phyloP scores from a whole-genome alignment of 37 sponge, comb jelly and placozoan genomes.

The Tethya wilhelma region DNA sequence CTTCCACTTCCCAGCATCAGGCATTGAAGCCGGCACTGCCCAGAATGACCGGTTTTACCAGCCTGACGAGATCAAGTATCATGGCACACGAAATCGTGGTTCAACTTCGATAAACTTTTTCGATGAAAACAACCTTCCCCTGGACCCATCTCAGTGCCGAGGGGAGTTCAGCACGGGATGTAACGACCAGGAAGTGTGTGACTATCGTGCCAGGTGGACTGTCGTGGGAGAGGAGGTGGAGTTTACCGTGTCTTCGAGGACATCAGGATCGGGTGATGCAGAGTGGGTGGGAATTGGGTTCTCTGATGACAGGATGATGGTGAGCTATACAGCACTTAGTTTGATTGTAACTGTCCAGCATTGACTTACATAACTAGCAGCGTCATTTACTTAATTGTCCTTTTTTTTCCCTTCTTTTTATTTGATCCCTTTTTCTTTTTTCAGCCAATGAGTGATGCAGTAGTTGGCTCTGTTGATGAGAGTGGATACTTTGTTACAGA shows the following conservation, averaged over 20 bases:
- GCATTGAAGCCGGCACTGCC: slow-evolving; percentile 59
- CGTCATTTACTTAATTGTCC: background rate
- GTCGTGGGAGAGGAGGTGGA: slow-evolving; percentile 8
- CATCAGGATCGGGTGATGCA: background rate
- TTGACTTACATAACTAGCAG: background rate
- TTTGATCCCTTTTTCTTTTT: slow-evolving; percentile 10
- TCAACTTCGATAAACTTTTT: slow-evolving; percentile 61
- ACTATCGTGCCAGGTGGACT: slow-evolving; percentile 17
- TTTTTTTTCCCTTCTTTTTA: background rate
- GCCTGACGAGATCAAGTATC: slow-evolving; percentile 78
- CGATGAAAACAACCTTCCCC: background rate
- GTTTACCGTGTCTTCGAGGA: slow-evolving; percentile 28
- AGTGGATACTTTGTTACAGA: slow-evolving; percentile 47
- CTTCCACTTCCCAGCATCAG: slow-evolving; percentile 54
- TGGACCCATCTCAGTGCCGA: background rate
- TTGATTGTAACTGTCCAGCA: too few species aligned
- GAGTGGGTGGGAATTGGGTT: slow-evolving; percentile 63
- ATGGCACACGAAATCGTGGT: slow-evolving; percentile 64
- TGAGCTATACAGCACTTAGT: background rate
- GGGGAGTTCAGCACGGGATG: slow-evolving; percentile 19
- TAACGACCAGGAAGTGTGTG: background rate
- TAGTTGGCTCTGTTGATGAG: slow-evolving; percentile 41
- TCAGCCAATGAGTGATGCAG: slow-evolving; percentile 51
- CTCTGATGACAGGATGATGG: slow-evolving; percentile 56
- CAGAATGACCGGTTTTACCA: slow-evolving; percentile 54